Evolutionary conservation across 2,797 vertebrate species (phyloP).

Genomic region (Phrynocephalus guinanensis): DNA sequence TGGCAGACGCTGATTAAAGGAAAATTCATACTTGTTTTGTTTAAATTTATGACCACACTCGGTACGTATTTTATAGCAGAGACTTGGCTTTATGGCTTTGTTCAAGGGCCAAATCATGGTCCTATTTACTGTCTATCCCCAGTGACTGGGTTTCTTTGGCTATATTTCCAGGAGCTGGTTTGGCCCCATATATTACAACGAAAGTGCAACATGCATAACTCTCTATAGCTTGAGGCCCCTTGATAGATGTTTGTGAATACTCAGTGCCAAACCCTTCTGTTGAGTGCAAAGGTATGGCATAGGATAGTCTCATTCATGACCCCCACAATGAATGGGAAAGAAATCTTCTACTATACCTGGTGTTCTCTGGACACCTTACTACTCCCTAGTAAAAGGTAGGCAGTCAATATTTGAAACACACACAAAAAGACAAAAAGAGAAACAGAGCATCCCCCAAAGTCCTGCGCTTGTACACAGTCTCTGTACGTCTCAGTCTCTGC

Average conservation of each 20-base stretch:
- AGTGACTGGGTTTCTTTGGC: constrained; percentile 35
- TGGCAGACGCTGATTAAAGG: constrained; percentile 53
- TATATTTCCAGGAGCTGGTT: constrained; percentile 36
- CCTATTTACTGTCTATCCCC: constrained; percentile 52
- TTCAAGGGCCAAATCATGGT: constrained; percentile 51
- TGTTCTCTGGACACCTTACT: neutral
- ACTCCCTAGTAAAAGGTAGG: neutral
- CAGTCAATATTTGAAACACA: constrained; percentile 8
- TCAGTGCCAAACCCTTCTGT: constrained; percentile 4
- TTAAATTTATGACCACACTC: constrained; percentile 58
- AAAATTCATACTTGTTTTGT: constrained; percentile 50
- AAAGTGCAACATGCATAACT: neutral
- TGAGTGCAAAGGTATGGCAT: neutral
- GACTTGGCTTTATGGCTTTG: constrained; percentile 50
- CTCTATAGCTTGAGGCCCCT: neutral
- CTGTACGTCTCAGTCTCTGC: neutral
- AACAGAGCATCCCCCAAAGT: neutral
- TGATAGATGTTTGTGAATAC: constrained; percentile 4
- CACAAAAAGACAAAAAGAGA: neutral
- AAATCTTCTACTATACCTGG: neutral
- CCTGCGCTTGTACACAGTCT: neutral
- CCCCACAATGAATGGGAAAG: neutral
- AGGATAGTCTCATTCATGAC: neutral
- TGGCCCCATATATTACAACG: constrained; percentile 37
- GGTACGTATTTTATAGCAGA: constrained; percentile 48